phyloP scores from a whole-genome alignment of 2,888 invertebrate species.

The Mactromeris polynyma region DNA sequence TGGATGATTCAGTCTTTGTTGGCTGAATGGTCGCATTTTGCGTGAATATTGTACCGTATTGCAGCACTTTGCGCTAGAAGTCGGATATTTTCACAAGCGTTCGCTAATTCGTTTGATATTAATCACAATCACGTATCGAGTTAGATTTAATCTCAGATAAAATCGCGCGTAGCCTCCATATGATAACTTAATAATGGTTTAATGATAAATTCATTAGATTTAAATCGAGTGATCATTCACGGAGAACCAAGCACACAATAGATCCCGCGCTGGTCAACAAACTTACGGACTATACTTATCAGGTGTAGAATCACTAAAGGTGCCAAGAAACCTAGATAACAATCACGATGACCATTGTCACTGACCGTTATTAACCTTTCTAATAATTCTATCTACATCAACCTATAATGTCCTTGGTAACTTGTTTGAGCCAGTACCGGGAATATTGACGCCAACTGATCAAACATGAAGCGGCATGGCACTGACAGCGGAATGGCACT shows the following conservation, averaged over 20 bases:
- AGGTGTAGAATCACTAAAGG: slow-evolving; percentile 21
- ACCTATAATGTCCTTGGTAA: background rate
- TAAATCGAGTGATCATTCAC: slow-evolving; percentile 42
- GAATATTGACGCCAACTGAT: background rate
- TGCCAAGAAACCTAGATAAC: slow-evolving; percentile 26
- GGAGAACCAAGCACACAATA: slow-evolving; percentile 9
- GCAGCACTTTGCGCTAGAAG: background rate
- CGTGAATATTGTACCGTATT: background rate
- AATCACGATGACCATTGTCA: slow-evolving; percentile 39
- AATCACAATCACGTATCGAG: slow-evolving; percentile 30
- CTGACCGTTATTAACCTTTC: slow-evolving; percentile 30
- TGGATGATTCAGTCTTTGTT: background rate
- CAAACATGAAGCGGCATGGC: background rate
- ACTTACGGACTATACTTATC: slow-evolving; percentile 18
- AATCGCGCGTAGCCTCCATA: background rate
- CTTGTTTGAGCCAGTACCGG: background rate
- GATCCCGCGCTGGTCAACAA: slow-evolving; percentile 24
- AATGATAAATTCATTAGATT: slow-evolving; percentile 50
- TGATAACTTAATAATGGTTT: slow-evolving; percentile 48
- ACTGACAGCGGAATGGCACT: background rate
- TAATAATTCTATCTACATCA: background rate
- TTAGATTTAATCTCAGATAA: slow-evolving; percentile 41
- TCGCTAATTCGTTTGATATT: slow-evolving; percentile 27
- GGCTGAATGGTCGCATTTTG: background rate
- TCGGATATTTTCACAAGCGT: background rate